Conservation (phyloP, 2,888 invertebrate genomes). For the Pseudococcus longispinus region DNA sequence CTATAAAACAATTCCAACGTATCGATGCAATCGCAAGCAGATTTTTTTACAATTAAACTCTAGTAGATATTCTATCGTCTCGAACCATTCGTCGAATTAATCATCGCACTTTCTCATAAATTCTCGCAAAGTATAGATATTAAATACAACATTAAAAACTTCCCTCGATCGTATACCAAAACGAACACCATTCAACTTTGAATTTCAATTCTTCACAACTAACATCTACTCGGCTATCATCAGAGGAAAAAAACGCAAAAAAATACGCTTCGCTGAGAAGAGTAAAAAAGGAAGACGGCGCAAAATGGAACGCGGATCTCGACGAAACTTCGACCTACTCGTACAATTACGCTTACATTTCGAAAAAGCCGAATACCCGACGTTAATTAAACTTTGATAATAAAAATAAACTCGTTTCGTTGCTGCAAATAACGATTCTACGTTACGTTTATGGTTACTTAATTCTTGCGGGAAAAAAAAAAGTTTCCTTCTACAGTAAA, state of each 20-base stretch:
- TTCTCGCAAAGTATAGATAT: not conserved
- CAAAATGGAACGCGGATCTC: not conserved
- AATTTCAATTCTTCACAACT: not conserved
- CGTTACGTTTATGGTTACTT: slow-evolving; percentile 21
- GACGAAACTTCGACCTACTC: not conserved
- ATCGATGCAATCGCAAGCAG: not conserved
- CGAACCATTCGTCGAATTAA: not conserved
- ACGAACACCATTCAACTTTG: not conserved
- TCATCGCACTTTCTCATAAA: not conserved
- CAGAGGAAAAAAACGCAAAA: not conserved
- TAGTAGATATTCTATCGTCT: not conserved
- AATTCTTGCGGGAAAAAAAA: not conserved
- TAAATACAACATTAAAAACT: not conserved
- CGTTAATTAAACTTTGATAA: slow-evolving; percentile 38
- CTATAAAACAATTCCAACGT: not conserved
- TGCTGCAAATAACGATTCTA: slow-evolving; percentile 19
- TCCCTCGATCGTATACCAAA: not conserved
- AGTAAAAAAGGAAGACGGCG: not conserved
- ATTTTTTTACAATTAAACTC: not conserved
- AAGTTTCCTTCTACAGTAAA: slow-evolving; percentile 5
- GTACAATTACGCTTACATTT: not conserved
- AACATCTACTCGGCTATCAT: not conserved
- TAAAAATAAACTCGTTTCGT: slow-evolving; percentile 39
- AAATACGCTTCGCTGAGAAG: not conserved
- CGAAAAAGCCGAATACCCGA: slow-evolving; percentile 2